A percentile compares a stretch with the other conserved stretches of the same genome.
Evolutionary conservation across 2,113 vertebrate genomes (phyloP).

Genomic region (Grus americana): DNA sequence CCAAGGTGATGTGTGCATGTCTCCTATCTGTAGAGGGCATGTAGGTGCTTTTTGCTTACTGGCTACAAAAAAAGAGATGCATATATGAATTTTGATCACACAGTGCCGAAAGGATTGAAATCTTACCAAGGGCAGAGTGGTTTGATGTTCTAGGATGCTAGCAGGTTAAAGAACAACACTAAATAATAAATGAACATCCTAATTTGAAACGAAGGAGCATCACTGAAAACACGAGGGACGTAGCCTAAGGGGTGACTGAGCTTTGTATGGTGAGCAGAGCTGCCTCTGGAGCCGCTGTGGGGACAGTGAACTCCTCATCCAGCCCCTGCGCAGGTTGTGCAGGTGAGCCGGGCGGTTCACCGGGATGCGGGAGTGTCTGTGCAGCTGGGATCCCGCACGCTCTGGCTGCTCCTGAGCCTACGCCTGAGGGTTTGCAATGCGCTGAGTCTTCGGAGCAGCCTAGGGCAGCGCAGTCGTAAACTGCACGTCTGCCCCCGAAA

Average conservation of each 20-base stretch:
- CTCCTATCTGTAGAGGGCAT: background rate
- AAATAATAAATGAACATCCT: background rate
- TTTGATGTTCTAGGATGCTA: background rate
- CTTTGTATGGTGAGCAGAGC: fast-evolving
- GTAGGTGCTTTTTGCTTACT: background rate
- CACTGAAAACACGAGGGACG: background rate
- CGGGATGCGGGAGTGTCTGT: background rate
- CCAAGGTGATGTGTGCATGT: background rate
- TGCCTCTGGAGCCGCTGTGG: background rate
- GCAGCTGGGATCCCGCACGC: fast-evolving
- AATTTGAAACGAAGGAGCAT: background rate
- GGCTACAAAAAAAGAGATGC: background rate
- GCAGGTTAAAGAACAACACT: background rate
- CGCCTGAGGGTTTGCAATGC: background rate
- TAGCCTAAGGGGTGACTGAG: background rate
- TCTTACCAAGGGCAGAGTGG: background rate
- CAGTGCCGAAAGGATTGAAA: background rate
- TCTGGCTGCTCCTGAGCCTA: fast-evolving
- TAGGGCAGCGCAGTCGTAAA: background rate
- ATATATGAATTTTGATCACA: background rate
- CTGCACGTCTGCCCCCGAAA: too few relatives aligned
- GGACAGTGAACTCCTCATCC: background rate
- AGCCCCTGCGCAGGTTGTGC: background rate
- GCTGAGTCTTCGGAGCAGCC: background rate
- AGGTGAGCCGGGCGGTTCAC: background rate